Evolutionary conservation across 2,113 vertebrate species (phyloP), one percentile per base, ranked within the genome.

Genomic region (Petromus typicus): DNA sequence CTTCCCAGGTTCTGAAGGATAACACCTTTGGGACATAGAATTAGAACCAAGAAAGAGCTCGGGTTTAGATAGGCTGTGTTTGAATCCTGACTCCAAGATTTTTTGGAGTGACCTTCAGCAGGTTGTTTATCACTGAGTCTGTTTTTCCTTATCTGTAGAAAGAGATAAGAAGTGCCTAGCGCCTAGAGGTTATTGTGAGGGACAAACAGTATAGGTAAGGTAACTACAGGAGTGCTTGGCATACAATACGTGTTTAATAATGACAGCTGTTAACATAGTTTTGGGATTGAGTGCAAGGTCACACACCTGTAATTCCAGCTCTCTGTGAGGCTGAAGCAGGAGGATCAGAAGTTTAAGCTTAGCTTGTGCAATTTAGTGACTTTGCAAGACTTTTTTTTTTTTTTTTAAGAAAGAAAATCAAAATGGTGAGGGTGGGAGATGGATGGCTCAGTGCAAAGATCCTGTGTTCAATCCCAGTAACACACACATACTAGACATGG

Each of bases 51-150:
- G 51, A 90, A 54, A 81, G 43, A 97, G 94, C 80, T 54, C 80
- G 51, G 57, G 90, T 75, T 90, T 34, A 94, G 61, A 73, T 11
- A 96, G 92, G 17, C 30, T 94, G 71, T 22, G n/a, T 81, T 91
- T 67, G 80, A 96, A 95, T 96, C 45, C 66, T 56, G n/a, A 23
- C 83, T 94, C 84, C 64, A 91, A 51, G 86, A 87, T 14, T 91
- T 95, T 75, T 84, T 37, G 59, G 45, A 87, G 40, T 87, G 86
- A 96, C 59, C 54, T 91, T 94, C 56, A 57, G 66, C 64, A 95
- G 30, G 43, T 78, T 85, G 64, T 43, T 96, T 93, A 54, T 89
- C 51, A 22, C 69, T 80, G 66, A 92, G 27, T n/a, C 66, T 91
- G 63, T 86, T 71, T 43, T 96, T 80, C 67, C 45, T 93, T 95